Base-by-base conservation (phyloP, 1,140 invertebrate species). In the Parasteatoda tepidariorum region DNA sequence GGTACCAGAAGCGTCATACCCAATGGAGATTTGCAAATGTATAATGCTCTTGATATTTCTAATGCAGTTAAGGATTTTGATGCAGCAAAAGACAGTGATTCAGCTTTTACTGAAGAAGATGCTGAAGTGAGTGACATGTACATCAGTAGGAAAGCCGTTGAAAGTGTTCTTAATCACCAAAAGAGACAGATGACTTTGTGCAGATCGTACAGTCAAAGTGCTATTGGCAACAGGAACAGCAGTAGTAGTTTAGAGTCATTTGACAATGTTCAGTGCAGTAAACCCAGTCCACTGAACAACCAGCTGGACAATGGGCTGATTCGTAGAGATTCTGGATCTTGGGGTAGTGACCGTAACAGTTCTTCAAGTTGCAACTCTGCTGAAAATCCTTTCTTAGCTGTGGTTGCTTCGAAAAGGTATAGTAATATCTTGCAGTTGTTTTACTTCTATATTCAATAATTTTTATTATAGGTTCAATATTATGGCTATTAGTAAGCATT, bases 331-430 rank as follows among this genome's bases (percentile, higher is more conserved):
- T 98, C 96, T 3, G 96, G 96, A 2, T 97, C 98, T 88, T 97
- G 96, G 94, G 97, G 95, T 84, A 96, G 96, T 3, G 97, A 98
- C 88, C 90, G 96, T 9, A 97, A 97, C 88, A 97, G 95, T 7
- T 97, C 95, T 0, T 95, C 95, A 48, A 96, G 95, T 0, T 97
- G 95, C 1, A 96, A 95, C 0, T 97, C 96, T 0, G 92, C 96
- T 88, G 96, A 98, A 86, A 96, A 96, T 89, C 94, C 95, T 0
- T 96, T 96, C 86, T 89, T 95, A 84, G 95, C 94, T 86, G 92
- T 95, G 59, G 92, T 85, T 55, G 78, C 73, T 59, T 81, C 85
- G 31, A 84, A 85, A 85, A 82, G 81, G 83, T 85, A 64, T 66
- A 34, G 31, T 61, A 11, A 22, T 61, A n/a, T 61, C n/a, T n/a